A percentile compares a stretch with the other conserved stretches of the same genome.
Evolutionary conservation across 2,888 invertebrate genomes (phyloP).

Genomic region (Oscheius myriophilus): DNA sequence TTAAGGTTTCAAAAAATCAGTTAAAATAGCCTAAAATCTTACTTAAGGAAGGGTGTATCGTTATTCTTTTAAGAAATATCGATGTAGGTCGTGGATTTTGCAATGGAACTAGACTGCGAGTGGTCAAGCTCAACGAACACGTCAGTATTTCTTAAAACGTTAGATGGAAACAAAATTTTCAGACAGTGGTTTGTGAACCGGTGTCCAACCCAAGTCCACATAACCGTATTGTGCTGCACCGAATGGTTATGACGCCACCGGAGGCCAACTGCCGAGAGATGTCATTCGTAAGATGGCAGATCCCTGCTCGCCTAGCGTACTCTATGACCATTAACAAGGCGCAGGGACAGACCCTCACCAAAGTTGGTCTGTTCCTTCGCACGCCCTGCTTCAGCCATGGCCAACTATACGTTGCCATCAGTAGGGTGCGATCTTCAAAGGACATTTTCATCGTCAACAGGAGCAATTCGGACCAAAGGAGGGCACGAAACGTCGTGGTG

Average conservation of each 20-base stretch:
- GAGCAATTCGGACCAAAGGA: too few relatives aligned
- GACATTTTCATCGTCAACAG: neutral
- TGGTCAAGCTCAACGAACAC: too few relatives aligned
- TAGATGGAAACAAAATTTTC: neutral
- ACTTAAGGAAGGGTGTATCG: too few relatives aligned
- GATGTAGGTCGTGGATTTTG: too few relatives aligned
- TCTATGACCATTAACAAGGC: constrained; percentile 67
- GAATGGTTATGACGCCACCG: constrained; percentile 8
- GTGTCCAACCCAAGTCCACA: neutral
- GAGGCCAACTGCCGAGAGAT: constrained; percentile 5
- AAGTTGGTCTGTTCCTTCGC: constrained; percentile 41
- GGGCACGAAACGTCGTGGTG: too few relatives aligned
- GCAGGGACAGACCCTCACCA: constrained; percentile 61
- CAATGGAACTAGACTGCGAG: too few relatives aligned
- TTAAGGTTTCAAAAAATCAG: neutral
- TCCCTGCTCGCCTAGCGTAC: constrained; percentile 61
- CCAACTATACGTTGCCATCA: constrained; percentile 63
- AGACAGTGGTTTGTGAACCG: neutral
- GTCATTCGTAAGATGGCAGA: constrained; percentile 43
- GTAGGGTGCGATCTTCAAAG: constrained; percentile 15
- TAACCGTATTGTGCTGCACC: constrained; percentile 14
- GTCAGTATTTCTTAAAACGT: too few relatives aligned
- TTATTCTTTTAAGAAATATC: too few relatives aligned
- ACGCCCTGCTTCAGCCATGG: constrained; percentile 58
- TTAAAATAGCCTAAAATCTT: neutral